These are phyloP conservation scores for Achatina immaculata DNA, from an alignment of 1,140 invertebrate genomes.

Conservation along the genomic window DNA sequence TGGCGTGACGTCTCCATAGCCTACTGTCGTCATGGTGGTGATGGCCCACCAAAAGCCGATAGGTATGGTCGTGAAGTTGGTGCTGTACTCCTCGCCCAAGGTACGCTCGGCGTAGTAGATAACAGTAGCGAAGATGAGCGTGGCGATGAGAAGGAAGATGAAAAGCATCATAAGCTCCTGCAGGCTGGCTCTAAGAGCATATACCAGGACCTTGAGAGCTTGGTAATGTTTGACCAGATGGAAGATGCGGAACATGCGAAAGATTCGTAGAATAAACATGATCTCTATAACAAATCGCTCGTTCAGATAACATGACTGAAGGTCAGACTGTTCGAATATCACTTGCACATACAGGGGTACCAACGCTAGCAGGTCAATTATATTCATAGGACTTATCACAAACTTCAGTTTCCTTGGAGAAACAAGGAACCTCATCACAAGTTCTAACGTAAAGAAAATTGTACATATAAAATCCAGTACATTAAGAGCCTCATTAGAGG, in stretches of 20 bases:
- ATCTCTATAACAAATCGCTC: conserved; percentile 62
- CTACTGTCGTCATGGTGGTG: conserved; percentile 75
- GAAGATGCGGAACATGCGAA: conserved; percentile 69
- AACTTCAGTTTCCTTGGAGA: conserved; percentile 70
- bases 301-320: conserved; percentile 58
- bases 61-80: conserved; percentile 65
- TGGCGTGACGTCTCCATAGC: conserved; percentile 71
- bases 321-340: conserved; percentile 53
- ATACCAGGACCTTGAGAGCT: conserved; percentile 66
- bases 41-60: conserved; percentile 75
- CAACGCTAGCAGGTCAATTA: conserved; percentile 73
- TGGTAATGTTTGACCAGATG: conserved; percentile 68
- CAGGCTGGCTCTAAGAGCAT: conserved; percentile 66
- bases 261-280: conserved; percentile 65
- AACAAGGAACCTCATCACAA: conserved; percentile 69
- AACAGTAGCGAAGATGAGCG: conserved; percentile 96
- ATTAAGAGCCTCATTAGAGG: conserved; percentile 54
- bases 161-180: conserved; percentile 80
- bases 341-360: conserved; percentile 70
- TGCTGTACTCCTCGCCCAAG: conserved; percentile 30
- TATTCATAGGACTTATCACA: conserved; percentile 70
- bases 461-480: conserved; percentile 69
- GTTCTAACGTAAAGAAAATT: conserved; percentile 72
- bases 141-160: conserved; percentile 96
- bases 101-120: conserved; percentile 96